These are phyloP conservation scores for Cyclophora punctaria DNA, from an alignment of 2,888 invertebrate genomes.

Conservation along the genomic window DNA sequence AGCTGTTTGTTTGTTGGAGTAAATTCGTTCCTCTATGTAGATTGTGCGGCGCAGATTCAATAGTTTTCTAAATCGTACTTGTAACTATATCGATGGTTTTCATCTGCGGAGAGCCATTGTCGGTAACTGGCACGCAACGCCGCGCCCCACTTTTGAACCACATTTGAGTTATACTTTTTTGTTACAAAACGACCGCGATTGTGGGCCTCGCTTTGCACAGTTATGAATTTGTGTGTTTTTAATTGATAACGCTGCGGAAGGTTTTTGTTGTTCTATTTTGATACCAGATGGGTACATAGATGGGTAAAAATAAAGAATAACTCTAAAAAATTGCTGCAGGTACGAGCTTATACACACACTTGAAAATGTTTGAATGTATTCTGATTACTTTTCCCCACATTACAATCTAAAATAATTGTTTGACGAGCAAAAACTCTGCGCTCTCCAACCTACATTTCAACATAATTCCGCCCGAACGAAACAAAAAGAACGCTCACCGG, in stretches of 20 bases:
- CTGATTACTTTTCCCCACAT: no score
- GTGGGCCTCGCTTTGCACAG: conserved; percentile 1
- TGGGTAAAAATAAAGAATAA: no score
- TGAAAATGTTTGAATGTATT: no score
- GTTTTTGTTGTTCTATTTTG: no score
- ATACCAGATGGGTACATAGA: no score
- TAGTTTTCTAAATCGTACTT: conserved; percentile 14
- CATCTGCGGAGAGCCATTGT: conserved; percentile 30
- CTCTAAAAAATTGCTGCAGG: no score
- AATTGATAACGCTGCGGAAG: conserved; percentile 2
- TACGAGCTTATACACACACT: no score
- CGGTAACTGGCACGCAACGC: conserved; percentile 38
- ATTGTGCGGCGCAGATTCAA: conserved; percentile 3
- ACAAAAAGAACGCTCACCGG: not conserved
- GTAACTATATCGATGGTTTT: conserved; percentile 25
- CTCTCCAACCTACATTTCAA: no score
- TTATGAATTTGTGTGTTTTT: conserved; percentile 4
- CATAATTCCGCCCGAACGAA: not conserved
- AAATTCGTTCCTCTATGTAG: conserved; percentile 7
- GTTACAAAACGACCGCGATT: conserved; percentile 18
- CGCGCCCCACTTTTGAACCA: conserved; percentile 24
- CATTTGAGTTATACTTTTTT: conserved; percentile 24
- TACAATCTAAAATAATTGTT: no score
- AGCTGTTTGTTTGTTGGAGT: conserved; percentile 6
- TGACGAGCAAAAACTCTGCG: no score